These are phyloP conservation scores for Subacronicta megacephala DNA, from an alignment of 2,888 invertebrate species.

Conservation along the genomic window DNA sequence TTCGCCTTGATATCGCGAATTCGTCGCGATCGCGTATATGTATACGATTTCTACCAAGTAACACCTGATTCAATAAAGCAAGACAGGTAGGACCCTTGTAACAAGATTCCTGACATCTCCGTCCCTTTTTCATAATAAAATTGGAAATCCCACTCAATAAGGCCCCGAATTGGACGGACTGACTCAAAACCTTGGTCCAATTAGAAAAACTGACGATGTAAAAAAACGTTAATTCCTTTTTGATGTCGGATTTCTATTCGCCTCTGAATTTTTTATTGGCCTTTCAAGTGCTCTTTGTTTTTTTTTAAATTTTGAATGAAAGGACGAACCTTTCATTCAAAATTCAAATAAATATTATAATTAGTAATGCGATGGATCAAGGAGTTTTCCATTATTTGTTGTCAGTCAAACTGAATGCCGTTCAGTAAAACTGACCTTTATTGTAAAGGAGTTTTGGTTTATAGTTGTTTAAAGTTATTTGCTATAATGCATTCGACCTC, in stretches of 20 bases:
- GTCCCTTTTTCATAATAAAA: conserved; percentile 71
- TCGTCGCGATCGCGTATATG: conserved; percentile 42
- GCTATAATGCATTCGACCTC: no score
- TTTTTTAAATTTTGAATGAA: conserved; percentile 39
- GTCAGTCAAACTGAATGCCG: conserved; percentile 14
- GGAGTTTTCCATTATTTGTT: conserved; percentile 31
- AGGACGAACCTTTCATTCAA: no score
- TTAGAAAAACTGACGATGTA: conserved; percentile 51
- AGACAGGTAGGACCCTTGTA: conserved; percentile 59
- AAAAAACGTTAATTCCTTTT: conserved; percentile 52
- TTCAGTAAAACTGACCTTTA: conserved; percentile 3
- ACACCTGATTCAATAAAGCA: conserved; percentile 69
- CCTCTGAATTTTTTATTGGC: conserved; percentile 55
- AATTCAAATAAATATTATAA: no score
- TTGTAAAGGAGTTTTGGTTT: neutral
- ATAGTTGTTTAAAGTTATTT: neutral
- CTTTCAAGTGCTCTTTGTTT: conserved; percentile 49
- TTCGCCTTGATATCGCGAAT: conserved; percentile 49
- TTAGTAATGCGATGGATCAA: conserved; percentile 48
- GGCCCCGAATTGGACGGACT: conserved; percentile 61
- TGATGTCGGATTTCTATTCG: conserved; percentile 51
- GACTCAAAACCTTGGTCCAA: conserved; percentile 55
- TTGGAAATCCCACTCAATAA: conserved; percentile 61
- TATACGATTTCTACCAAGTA: conserved; percentile 58
- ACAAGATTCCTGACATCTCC: conserved; percentile 67